Percentiles rank a stretch among this genome's conserved stretches.
phyloP scores from a whole-genome alignment of 2,888 invertebrate genomes.

The Nomada hirtipes region DNA sequence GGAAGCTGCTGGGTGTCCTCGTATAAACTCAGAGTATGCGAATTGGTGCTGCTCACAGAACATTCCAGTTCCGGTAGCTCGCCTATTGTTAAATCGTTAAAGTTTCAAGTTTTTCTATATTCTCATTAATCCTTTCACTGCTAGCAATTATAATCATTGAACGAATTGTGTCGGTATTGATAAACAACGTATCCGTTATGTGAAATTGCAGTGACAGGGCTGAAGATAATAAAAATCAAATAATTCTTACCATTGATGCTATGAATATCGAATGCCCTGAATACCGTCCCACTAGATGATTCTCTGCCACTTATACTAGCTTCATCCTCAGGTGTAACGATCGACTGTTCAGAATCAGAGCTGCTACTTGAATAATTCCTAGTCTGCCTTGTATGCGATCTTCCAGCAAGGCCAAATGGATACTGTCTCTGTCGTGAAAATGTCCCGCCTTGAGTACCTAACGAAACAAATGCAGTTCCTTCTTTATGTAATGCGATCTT shows the following conservation, averaged over 20 bases:
- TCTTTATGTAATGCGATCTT: neutral
- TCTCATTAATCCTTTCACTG: constrained; percentile 5
- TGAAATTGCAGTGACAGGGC: constrained; percentile 30
- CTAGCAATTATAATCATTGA: neutral
- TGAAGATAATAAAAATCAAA: neutral
- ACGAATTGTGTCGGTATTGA: neutral
- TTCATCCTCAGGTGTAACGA: constrained; percentile 61
- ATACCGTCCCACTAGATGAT: constrained; percentile 70
- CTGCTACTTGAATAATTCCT: constrained; percentile 72
- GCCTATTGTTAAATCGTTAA: constrained; percentile 66
- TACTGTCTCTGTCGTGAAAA: constrained; percentile 88
- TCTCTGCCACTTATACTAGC: constrained; percentile 68
- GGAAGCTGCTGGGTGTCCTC: constrained; percentile 74
- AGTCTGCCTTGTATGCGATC: constrained; percentile 67
- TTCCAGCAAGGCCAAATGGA: constrained; percentile 84
- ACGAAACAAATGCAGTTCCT: neutral
- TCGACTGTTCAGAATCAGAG: constrained; percentile 69
- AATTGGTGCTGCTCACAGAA: constrained; percentile 77
- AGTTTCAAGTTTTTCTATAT: neutral
- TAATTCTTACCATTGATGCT: constrained; percentile 80
- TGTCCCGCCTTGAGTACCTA: constrained; percentile 87
- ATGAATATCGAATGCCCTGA: constrained; percentile 79
- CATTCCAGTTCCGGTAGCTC: constrained; percentile 77
- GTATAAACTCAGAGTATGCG: constrained; percentile 76
- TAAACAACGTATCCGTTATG: neutral